phyloP scores from a whole-genome alignment of 2,888 invertebrate genomes.

The Nomada flava region DNA sequence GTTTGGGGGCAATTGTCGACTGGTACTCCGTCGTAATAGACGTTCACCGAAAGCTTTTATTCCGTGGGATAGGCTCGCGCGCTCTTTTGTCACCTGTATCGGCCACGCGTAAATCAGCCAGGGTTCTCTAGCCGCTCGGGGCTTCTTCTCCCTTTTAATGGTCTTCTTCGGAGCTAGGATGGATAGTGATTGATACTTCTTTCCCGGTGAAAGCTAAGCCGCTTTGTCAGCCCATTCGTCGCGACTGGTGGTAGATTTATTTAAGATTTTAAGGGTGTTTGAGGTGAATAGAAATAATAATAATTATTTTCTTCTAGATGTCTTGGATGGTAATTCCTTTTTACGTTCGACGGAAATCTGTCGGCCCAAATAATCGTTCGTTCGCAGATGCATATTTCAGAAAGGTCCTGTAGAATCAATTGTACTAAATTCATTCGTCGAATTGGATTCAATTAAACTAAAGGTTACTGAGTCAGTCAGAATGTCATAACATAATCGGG shows the following conservation, averaged over 20 bases:
- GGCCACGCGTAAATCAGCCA: constrained; percentile 51
- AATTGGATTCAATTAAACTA: too few species aligned
- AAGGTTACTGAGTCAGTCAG: too few species aligned
- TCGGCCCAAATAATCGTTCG: too few species aligned
- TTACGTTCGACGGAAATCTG: too few species aligned
- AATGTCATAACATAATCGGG: too few species aligned
- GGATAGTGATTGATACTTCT: constrained; percentile 26
- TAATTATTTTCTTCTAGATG: too few species aligned
- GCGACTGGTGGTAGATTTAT: constrained; percentile 4
- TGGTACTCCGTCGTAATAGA: constrained; percentile 64
- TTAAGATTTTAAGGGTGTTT: background rate
- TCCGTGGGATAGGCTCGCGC: constrained; percentile 49
- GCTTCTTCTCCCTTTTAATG: constrained; percentile 46
- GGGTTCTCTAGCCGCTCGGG: constrained; percentile 8
- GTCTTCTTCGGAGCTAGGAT: constrained; percentile 26
- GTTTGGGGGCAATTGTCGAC: constrained; percentile 63
- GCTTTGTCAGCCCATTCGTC: constrained; percentile 27
- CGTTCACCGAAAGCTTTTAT: constrained; percentile 61
- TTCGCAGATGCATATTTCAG: background rate
- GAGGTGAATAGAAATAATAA: background rate
- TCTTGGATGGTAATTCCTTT: too few species aligned
- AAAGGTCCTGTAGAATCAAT: too few species aligned
- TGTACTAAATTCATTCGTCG: too few species aligned
- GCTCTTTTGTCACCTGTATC: constrained; percentile 60
- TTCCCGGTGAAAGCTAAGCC: constrained; percentile 36